A percentile compares a stretch with the other conserved stretches of the same genome.
These are phyloP conservation scores for Miichthys miiuy DNA, from an alignment of 2,797 vertebrate genomes.

Conservation along the genomic window DNA sequence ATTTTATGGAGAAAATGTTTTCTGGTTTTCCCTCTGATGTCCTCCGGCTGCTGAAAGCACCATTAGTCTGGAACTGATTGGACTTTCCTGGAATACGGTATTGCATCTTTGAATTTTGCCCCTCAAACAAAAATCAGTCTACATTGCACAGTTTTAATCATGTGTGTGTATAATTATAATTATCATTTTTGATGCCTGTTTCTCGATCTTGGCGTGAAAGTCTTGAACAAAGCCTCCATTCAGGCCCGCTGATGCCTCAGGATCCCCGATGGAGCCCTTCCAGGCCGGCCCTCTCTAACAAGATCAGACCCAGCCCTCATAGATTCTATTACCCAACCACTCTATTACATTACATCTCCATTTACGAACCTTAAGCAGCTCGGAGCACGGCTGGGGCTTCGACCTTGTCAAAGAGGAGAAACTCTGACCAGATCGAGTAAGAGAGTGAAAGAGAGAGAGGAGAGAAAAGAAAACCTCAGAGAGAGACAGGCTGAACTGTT, in stretches of 20 bases:
- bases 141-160: neutral
- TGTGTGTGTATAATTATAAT: neutral
- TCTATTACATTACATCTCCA: constrained; percentile 88
- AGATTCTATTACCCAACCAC: constrained; percentile 84
- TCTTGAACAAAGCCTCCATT: constrained; percentile 49
- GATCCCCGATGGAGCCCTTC: constrained; percentile 70
- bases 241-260: constrained; percentile 50
- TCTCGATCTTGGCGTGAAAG: constrained; percentile 24
- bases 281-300: constrained; percentile 75
- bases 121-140: neutral
- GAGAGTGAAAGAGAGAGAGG: constrained; percentile 58
- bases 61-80: neutral
- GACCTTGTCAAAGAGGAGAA: constrained; percentile 85
- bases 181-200: neutral
- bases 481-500: constrained; percentile 53
- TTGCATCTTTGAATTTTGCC: neutral
- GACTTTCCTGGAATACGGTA: neutral
- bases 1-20: no score
- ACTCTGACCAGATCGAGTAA: constrained; percentile 72
- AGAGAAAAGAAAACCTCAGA: constrained; percentile 45
- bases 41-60: neutral
- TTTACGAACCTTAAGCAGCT: constrained; percentile 85
- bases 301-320: constrained; percentile 83
- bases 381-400: constrained; percentile 70
- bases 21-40: no score